Percentiles rank a stretch among this genome's conserved stretches.
These are phyloP conservation scores for Poeciliopsis paucimaculata DNA, from an alignment of 2,797 vertebrate genomes.

Conservation along the genomic window DNA sequence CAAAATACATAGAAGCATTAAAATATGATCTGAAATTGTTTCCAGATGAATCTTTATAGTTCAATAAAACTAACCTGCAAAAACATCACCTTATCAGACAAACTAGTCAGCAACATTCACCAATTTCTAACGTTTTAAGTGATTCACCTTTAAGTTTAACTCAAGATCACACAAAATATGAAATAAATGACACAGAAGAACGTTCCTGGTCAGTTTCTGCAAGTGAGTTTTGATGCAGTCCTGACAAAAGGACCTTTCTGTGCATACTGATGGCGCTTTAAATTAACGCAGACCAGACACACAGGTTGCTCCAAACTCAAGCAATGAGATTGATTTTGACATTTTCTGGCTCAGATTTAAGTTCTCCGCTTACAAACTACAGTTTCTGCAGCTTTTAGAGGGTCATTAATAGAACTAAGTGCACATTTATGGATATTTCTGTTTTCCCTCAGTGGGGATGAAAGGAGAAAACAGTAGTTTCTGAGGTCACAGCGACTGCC, in stretches of 20 bases:
- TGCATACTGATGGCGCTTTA: constrained; percentile 19
- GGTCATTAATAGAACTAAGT: constrained; percentile 13
- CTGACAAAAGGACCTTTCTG: constrained; percentile 51
- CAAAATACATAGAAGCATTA: neutral
- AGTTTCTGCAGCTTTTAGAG: constrained; percentile 16
- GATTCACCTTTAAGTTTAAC: neutral
- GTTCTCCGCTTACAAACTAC: constrained; percentile 14
- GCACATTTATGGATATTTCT: constrained; percentile 12
- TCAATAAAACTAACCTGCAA: neutral
- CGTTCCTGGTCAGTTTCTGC: constrained; percentile 24
- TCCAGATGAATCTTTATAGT: neutral
- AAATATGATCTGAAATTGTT: neutral
- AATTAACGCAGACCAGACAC: constrained; percentile 38
- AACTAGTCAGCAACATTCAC: neutral
- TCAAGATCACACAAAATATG: constrained; percentile 1
- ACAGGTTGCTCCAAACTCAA: constrained; percentile 27
- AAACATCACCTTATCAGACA: neutral
- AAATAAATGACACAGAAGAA: constrained; percentile 30
- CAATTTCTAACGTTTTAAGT: neutral
- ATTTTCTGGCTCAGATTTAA: constrained; percentile 35
- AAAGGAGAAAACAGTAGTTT: constrained; percentile 1
- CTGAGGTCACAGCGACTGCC: constrained; percentile 8
- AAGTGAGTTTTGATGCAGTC: constrained; percentile 56
- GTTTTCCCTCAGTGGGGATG: neutral
- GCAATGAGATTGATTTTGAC: constrained; percentile 38